Conservation (phyloP, 2,113 vertebrate species). For the Chroicocephalus ridibundus region DNA sequence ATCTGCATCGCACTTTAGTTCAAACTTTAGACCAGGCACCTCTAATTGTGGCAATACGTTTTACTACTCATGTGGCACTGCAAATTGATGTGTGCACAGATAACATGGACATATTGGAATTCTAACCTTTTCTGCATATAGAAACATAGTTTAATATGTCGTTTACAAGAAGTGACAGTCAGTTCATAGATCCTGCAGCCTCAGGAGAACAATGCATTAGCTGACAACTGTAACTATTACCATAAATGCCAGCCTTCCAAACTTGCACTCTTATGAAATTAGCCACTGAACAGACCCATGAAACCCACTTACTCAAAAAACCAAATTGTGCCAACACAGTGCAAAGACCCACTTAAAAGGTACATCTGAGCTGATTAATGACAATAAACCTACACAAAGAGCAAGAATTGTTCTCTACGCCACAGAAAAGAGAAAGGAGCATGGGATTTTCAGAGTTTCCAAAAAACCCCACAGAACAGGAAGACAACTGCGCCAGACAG, state of each 20-base stretch:
- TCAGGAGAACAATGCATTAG: background rate
- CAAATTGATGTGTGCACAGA: background rate
- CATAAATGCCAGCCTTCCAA: background rate
- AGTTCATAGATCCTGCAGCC: background rate
- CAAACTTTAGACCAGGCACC: background rate
- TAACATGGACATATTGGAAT: background rate
- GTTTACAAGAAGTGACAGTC: background rate
- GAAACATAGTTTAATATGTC: background rate
- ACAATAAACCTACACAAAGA: background rate
- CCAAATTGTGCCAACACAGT: accelerated
- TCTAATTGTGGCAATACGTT: background rate
- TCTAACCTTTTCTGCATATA: background rate
- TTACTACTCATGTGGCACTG: background rate
- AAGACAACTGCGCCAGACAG: background rate
- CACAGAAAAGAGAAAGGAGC: background rate
- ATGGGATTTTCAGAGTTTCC: background rate
- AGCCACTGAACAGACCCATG: background rate
- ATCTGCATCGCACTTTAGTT: background rate
- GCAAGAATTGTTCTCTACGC: background rate
- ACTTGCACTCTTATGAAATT: background rate
- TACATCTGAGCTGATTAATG: background rate
- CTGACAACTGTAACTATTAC: background rate
- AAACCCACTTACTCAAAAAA: background rate
- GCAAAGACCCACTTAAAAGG: background rate
- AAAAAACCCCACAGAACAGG: background rate